A percentile compares a stretch with the other conserved stretches of the same genome.
Conservation (phyloP, 2,888 invertebrate species). For the Glyphotaelius pellucidus region DNA sequence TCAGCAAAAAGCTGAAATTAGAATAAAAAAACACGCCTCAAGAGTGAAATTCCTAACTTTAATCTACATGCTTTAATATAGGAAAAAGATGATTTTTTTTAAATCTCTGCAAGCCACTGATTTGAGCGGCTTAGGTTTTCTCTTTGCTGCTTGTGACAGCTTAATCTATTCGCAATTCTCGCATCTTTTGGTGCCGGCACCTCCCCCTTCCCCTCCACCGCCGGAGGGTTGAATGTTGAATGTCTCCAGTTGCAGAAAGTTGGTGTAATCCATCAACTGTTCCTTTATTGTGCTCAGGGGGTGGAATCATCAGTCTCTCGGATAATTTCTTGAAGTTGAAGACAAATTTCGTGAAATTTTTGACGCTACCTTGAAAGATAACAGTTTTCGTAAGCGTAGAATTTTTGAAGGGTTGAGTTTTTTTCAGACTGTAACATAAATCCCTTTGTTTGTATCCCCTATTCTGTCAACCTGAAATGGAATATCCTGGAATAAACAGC, state of each 20-base stretch:
- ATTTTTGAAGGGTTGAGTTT: background rate
- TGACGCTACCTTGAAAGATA: background rate
- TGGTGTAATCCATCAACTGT: background rate
- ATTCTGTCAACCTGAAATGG: background rate
- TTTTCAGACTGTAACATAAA: background rate
- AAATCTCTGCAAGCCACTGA: background rate
- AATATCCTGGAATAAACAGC: too few relatives aligned
- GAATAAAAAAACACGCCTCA: background rate
- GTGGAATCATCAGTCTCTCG: slow-evolving; percentile 2
- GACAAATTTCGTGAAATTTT: slow-evolving; percentile 22
- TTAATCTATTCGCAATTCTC: slow-evolving; percentile 31
- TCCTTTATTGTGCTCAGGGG: background rate
- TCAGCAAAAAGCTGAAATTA: background rate
- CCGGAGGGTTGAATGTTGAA: background rate
- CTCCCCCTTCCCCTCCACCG: background rate
- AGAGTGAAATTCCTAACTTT: background rate
- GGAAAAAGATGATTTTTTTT: background rate
- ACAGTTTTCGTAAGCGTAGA: too few relatives aligned
- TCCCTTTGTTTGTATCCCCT: background rate
- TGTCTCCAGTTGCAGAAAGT: slow-evolving; percentile 11
- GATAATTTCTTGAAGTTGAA: slow-evolving; percentile 16
- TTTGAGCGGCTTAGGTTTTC: slow-evolving; percentile 11
- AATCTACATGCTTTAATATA: background rate
- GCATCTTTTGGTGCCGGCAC: background rate
- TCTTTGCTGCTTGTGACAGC: slow-evolving; percentile 33